Evolutionary conservation across 2,113 vertebrate species (phyloP), one percentile per base, ranked within the genome.

Genomic region (Hemiscyllium ocellatum): DNA sequence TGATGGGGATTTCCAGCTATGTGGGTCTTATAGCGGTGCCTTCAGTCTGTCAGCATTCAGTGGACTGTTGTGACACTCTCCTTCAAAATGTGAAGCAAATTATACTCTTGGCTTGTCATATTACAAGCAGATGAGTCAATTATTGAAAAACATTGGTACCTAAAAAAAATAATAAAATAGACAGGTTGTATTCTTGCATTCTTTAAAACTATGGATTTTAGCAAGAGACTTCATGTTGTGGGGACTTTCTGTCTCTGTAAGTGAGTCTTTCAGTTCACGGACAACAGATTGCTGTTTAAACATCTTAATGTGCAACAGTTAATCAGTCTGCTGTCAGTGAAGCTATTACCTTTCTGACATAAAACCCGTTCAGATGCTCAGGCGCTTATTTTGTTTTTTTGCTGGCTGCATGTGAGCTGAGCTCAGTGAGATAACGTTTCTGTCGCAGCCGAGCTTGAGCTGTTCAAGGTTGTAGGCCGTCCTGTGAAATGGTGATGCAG

Each of bases 251-350:
- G 87, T 33, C 29, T 91, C 29, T 65, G 52, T 19, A 19, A 61
- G 87, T n/a, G 87, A 91, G 33, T 19, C 87, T 91, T 61, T n/a
- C 1, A 91, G 87, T 91, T 91, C 56, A 91, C n/a, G 4, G 87
- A 26, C 52, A 90, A 61, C 26, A 26, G 24, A 90, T 90, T 90
- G 87, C 50, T 33, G 87, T 91, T 91, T 91, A 91, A 91, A 91
- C 29, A 91, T n/a, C 52, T 61, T 91, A 65, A 91, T 91, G 87
- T 91, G 52, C 15, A 65, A n/a, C 56, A 5, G 87, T 61, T 91
- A 91, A 91, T 91, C 56, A 91, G 87, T n/a, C 29, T 91, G 87
- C 33, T 91, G 87, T 91, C 87, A 91, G 56, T n/a, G 56, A 91
- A 65, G 52, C 87, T 65, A 91, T 91, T 91, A 91, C 56, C 29